Conservation (phyloP, 1,140 invertebrate species). For the Drosophila ercepeae region DNA sequence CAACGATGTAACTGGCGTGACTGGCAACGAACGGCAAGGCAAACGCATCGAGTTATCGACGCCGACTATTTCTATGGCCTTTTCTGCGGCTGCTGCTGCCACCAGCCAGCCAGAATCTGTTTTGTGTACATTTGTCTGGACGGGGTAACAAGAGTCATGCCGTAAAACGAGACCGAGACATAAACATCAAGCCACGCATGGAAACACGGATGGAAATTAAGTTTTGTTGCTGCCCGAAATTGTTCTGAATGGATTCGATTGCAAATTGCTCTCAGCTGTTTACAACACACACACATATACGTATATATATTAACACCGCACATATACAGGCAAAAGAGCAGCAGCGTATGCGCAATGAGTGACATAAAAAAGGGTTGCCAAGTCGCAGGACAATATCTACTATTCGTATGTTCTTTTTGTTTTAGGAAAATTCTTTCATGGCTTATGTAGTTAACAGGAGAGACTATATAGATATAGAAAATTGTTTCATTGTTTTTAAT, state of each 20-base stretch:
- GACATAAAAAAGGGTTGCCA: slow-evolving; percentile 32
- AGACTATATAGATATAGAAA: too few relatives aligned
- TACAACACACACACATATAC: slow-evolving; percentile 30
- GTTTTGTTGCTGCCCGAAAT: slow-evolving; percentile 39
- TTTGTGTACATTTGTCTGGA: slow-evolving; percentile 5
- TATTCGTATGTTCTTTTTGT: too few relatives aligned
- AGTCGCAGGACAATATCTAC: not conserved
- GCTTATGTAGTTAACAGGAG: too few relatives aligned
- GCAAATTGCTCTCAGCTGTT: slow-evolving; percentile 67
- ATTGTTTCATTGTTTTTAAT: not conserved
- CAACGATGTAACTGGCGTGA: slow-evolving; percentile 19
- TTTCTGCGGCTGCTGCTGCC: slow-evolving; percentile 4
- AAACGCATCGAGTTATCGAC: slow-evolving; percentile 12
- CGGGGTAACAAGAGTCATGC: not conserved
- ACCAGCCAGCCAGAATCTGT: not conserved
- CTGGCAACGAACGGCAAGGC: slow-evolving; percentile 2
- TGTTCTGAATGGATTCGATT: slow-evolving; percentile 44
- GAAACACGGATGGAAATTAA: slow-evolving; percentile 22
- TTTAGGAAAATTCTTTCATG: too few relatives aligned
- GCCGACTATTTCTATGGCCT: slow-evolving; percentile 2
- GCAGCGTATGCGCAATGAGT: slow-evolving; percentile 11
- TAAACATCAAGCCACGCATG: slow-evolving; percentile 14
- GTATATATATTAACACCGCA: too few relatives aligned
- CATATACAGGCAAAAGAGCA: slow-evolving; percentile 4
- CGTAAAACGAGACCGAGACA: not conserved